Evolutionary conservation across 2,797 vertebrate species (phyloP).

Genomic region (Mus spretus): DNA sequence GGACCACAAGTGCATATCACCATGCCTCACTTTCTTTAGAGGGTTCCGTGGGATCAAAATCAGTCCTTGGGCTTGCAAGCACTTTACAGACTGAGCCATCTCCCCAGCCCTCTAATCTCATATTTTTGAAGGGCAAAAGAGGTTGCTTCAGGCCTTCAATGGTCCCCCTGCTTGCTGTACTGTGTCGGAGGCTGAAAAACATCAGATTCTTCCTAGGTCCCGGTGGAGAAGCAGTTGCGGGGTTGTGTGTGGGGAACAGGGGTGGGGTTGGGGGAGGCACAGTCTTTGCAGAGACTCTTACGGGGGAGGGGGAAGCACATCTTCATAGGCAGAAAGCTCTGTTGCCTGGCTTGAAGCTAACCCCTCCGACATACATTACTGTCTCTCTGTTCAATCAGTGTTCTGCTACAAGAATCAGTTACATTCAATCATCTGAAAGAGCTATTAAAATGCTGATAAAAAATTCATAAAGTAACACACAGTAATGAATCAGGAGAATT

Average conservation of each 20-base stretch:
- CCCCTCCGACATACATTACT: constrained; percentile 91
- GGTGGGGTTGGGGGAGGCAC: background rate
- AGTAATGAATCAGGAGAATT: constrained; percentile 94
- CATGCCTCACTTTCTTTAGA: background rate
- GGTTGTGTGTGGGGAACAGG: background rate
- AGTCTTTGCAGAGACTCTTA: constrained; percentile 57
- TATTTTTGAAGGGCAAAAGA: constrained; percentile 39
- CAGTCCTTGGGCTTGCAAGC: constrained; percentile 7
- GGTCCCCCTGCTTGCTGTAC: background rate
- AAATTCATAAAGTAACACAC: constrained; percentile 95
- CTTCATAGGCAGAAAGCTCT: constrained; percentile 86
- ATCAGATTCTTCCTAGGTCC: constrained; percentile 57
- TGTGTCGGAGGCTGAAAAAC: constrained; percentile 43
- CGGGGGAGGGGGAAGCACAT: constrained; percentile 76
- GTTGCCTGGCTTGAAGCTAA: constrained; percentile 91
- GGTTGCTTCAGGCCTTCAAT: constrained; percentile 7
- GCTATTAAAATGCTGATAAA: constrained; percentile 95
- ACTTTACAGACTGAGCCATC: background rate
- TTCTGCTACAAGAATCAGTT: constrained; percentile 92
- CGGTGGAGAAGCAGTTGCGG: constrained; percentile 15
- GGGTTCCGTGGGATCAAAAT: background rate
- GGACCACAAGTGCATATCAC: background rate
- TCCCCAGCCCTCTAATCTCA: background rate
- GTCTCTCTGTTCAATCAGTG: constrained; percentile 92
- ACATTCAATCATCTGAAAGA: constrained; percentile 94